A percentile compares a stretch with the other conserved stretches of the same genome.
phyloP scores from a whole-genome alignment of 2,888 invertebrate species.

The Carterocephalus palaemon region DNA sequence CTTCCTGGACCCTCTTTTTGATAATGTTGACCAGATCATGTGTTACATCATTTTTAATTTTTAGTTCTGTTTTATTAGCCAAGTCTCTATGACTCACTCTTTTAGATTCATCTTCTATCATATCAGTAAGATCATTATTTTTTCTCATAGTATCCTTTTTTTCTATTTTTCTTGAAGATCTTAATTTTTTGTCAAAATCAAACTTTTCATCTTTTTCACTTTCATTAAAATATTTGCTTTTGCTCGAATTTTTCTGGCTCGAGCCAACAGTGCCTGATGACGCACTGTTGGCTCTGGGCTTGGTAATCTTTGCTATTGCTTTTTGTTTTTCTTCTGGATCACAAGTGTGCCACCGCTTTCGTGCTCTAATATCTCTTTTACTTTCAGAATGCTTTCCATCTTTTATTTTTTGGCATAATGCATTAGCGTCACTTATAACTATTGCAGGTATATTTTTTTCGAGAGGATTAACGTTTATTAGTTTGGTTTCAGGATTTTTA shows the following conservation, averaged over 20 bases:
- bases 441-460: slow-evolving; percentile 42
- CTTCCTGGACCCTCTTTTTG: slow-evolving; percentile 68
- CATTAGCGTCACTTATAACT: slow-evolving; percentile 39
- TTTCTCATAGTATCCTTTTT: slow-evolving; percentile 30
- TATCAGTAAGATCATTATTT: slow-evolving; percentile 24
- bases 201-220: slow-evolving; percentile 26
- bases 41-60: slow-evolving; percentile 61
- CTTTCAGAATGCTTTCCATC: slow-evolving; percentile 28
- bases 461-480: neutral
- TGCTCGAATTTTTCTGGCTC: no score
- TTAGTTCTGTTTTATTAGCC: slow-evolving; percentile 40
- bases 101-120: slow-evolving; percentile 43
- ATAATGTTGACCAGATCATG: slow-evolving; percentile 74
- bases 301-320: slow-evolving; percentile 25
- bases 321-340: slow-evolving; percentile 25
- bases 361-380: slow-evolving; percentile 24
- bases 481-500: neutral
- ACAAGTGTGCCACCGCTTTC: slow-evolving; percentile 38
- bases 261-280: slow-evolving; percentile 41
- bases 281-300: slow-evolving; percentile 57
- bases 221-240: slow-evolving; percentile 59
- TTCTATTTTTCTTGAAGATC: slow-evolving; percentile 29
- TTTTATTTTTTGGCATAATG: slow-evolving; percentile 57
- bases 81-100: slow-evolving; percentile 67
- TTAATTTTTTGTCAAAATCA: slow-evolving; percentile 26